Base-by-base conservation (phyloP, 2,113 vertebrate genomes). In the Panurus biarmicus region DNA sequence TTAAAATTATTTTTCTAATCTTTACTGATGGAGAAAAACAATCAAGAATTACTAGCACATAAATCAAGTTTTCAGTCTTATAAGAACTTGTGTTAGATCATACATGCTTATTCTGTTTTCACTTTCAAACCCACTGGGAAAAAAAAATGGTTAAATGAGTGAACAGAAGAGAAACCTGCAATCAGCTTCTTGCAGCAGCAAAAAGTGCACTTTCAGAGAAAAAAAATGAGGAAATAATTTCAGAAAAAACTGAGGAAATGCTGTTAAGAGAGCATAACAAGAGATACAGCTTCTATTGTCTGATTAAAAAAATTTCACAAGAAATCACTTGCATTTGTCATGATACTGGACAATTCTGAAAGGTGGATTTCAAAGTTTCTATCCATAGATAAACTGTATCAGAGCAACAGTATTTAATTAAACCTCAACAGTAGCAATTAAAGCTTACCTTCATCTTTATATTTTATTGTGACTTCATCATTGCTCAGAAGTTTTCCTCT, bases 391-490 rank as follows among this genome's bases (percentile, higher is more conserved):
- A 92, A 85, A 80, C 17, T 2, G 0, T 16, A 70, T 28, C 42
- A 80, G 42, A 76, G 14, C 21, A 88, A 86, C 12, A 67, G 31
- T 9, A 50, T 40, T 22, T 10, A 80, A 94, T 74, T 85, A 64
- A 95, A 75, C 45, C 66, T 44, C 58, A 82, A 70, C 22, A 56
- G 53, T 9, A 69, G 38, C 10, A 66, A 89, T 76, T 76, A 67
- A 95, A 44, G 54, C 89, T 67, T 95, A 99, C 99, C 99, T 98
- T 99, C 99, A 94, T 99, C 99, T 97, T 99, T 99, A 92, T 99
- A 99, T 96, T 99, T 99, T 98, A 99, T 99, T 96, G 98, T 98
- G 90, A 99, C 99, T 98, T 99, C 99, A 54, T 99, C 99, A 60
- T 98, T 99, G 96, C 99, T 99, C 93, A 99, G 98, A 96, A 99